A percentile compares a stretch with the other conserved stretches of the same genome.
These are phyloP conservation scores for Cotesia glomerata DNA, from an alignment of 1,140 invertebrate genomes.

Conservation along the genomic window DNA sequence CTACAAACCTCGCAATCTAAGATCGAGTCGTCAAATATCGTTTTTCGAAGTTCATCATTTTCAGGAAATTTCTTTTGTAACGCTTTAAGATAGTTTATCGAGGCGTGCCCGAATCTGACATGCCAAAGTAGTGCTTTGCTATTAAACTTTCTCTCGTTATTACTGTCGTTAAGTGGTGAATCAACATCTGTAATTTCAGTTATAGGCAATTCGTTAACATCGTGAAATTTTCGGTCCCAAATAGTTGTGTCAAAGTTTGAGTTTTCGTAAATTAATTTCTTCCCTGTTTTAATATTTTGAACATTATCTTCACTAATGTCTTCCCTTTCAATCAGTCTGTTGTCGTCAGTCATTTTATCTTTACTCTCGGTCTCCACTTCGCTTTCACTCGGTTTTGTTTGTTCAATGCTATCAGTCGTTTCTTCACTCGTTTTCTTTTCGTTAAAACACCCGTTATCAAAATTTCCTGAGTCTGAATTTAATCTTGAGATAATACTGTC, in stretches of 20 bases:
- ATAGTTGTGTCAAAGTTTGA: constrained; percentile 34
- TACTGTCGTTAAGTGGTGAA: constrained; percentile 15
- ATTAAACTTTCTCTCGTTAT: not conserved
- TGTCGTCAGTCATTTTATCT: not conserved
- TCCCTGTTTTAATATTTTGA: constrained; percentile 8
- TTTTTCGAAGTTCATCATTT: constrained; percentile 3
- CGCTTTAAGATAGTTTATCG: constrained; percentile 17
- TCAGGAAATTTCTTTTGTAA: constrained; percentile 13
- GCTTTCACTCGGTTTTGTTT: not conserved
- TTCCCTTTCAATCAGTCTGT: constrained; percentile 2
- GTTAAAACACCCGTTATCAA: too few species aligned
- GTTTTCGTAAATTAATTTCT: constrained; percentile 18
- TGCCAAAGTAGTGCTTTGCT: constrained; percentile 26
- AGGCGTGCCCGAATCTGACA: constrained; percentile 23
- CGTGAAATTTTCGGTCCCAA: constrained; percentile 32
- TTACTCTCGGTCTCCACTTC: not conserved
- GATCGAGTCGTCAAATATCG: not conserved
- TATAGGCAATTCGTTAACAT: constrained; percentile 19
- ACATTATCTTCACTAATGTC: not conserved
- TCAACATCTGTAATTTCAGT: constrained; percentile 24
- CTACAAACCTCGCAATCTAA: constrained; percentile 18
- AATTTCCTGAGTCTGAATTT: too few species aligned
- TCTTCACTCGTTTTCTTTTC: too few species aligned
- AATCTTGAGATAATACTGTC: not conserved
- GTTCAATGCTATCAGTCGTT: not conserved